Evolutionary conservation across 1,140 invertebrate species (phyloP).

Genomic region (Drosophila elegans): DNA sequence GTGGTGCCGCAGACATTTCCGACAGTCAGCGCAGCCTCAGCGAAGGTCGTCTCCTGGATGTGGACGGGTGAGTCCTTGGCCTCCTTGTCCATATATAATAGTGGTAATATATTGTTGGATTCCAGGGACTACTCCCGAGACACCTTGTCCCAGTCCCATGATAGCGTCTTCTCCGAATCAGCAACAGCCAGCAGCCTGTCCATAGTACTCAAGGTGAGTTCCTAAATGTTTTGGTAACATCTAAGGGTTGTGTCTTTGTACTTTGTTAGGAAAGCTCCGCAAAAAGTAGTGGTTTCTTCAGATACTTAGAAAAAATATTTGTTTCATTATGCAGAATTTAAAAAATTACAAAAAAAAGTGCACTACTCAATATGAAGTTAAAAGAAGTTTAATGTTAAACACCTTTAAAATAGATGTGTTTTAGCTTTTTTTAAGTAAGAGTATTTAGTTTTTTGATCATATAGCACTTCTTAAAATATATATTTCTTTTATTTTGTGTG

Average conservation of each 20-base stretch:
- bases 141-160: constrained; percentile 80
- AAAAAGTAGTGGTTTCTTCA: too few relatives aligned
- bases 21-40: constrained; percentile 83
- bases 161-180: constrained; percentile 84
- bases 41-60: constrained; percentile 77
- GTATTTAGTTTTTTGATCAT: too few relatives aligned
- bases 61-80: constrained; percentile 67
- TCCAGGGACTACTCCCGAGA: constrained; percentile 76
- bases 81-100: not conserved
- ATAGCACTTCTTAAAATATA: too few relatives aligned
- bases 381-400: too few relatives aligned
- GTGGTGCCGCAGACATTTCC: constrained; percentile 63
- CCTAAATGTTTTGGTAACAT: not conserved
- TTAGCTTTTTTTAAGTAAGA: too few relatives aligned
- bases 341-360: too few relatives aligned
- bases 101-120: not conserved
- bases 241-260: not conserved
- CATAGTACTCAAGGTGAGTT: constrained; percentile 79
- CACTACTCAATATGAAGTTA: too few relatives aligned
- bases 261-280: too few relatives aligned
- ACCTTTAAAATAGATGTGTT: too few relatives aligned
- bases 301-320: too few relatives aligned
- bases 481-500: too few relatives aligned
- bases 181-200: constrained; percentile 84
- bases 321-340: too few relatives aligned